Evolutionary conservation across 2,888 invertebrate genomes (phyloP), one percentile per base, ranked within the genome.

Genomic region (Drosophila kambysellisi): DNA sequence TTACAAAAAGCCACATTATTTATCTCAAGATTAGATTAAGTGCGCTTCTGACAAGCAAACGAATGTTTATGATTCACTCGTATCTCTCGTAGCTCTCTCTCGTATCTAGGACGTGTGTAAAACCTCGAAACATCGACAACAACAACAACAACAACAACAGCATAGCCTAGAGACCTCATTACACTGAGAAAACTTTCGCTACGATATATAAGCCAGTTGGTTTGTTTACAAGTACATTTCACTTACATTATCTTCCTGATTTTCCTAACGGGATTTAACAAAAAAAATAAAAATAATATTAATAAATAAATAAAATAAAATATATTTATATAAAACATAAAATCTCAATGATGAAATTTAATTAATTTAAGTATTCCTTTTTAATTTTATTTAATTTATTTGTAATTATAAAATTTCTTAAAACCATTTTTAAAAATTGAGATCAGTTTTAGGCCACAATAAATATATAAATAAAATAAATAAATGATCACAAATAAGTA

Each of bases 1-100:
- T 82, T 88, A 78, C 83, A 75, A 71, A 89, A 81, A 82, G 88
- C 85, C 88, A 83, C 81, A 83, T 85, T 83, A 87, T 89, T 87
- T 87, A 87, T 87, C 87, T 89, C 70, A 73, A 89, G 86, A 86
- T 89, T 86, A 87, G 88, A 89, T 87, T 67, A 62, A 82, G 80
- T 76, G 65, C 69, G 71, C 68, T 63, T 73, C 54, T 76, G 84
- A 88, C 79, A 88, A 75, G 63, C 81, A 64, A 46, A 29, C 70
- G 48, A 66, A 74, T 70, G 79, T 70, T 70, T 79, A 70, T 63
- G 70, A 54, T 17, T 60, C 67, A 68, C 57, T 59, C 54, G 58
- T 67, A 70, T 69, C 65, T 63, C 41, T n/a, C 9, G 29, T 15
- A 57, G 12, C 30, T 51, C 29, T 51, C 51, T 58, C 17, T 30